Evolutionary conservation across 1,140 invertebrate genomes (phyloP), one percentile per base, ranked within the genome.

Genomic region (Zaprionus gabonicus): DNA sequence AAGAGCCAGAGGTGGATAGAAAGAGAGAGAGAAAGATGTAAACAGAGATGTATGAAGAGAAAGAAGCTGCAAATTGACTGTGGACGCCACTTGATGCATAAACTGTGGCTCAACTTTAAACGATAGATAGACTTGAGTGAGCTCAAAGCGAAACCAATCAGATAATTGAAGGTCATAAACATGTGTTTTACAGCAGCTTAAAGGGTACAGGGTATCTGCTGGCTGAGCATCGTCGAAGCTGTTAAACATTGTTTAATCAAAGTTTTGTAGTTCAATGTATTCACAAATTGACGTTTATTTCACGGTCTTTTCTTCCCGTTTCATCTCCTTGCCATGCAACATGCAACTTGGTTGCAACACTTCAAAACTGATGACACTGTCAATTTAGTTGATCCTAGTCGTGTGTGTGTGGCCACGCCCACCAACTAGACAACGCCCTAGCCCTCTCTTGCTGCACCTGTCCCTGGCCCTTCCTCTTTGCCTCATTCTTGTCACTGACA

Each of bases 301-400:
- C 20, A 17, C n/a, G 55, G 55, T n/a, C 9, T 34, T 31, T 15
- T 34, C 20, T 7, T 1, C 27, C 44, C 15, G 3, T 2, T 13
- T 53, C 20, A 15, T 7, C 6, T 44, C 15, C 6, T 20, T 62
- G 17, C 23, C 34, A 17, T 53, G 27, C 46, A 60, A 20, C 63
- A 46, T 67, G 36, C 55, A 58, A 46, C 55, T 17, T 6, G 41
- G 41, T 49, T 66, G 74, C 66, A 55, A 62, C 81, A 84, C 81
- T 84, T 84, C 78, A 85, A 75, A 85, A 85, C 70, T 84, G 82
- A 84, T 84, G 82, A 85, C 82, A 85, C 82, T 84, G 82, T 85
- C 82, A 84, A 85, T 84, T 84, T 75, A 68, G 82, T 71, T 74
- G 73, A 31, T 67, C 55, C 53, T 34, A 41, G 34, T 67, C 36